phyloP scores from a whole-genome alignment of 2,113 vertebrate species.

The Onychostoma macrolepis region DNA sequence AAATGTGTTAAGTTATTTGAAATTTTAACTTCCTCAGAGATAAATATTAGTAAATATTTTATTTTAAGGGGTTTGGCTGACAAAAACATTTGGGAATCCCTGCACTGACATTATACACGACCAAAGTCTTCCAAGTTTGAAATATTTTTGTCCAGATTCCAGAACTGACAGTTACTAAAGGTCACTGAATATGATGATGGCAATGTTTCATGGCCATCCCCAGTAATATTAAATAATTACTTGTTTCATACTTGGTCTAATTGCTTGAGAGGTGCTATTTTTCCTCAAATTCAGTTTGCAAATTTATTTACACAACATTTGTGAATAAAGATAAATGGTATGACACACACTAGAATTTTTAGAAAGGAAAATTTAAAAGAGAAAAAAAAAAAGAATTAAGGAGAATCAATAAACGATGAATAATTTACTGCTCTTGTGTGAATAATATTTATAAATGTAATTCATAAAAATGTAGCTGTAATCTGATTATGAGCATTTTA shows the following conservation, averaged over 20 bases:
- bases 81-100: background rate
- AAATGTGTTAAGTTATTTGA: too few species aligned
- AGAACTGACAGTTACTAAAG: background rate
- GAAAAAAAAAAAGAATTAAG: background rate
- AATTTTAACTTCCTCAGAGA: too few species aligned
- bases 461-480: background rate
- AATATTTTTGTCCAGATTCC: background rate
- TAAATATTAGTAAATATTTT: too few species aligned
- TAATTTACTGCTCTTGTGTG: background rate
- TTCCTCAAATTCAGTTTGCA: background rate
- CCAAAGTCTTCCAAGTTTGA: background rate
- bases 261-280: background rate
- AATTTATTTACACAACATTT: background rate
- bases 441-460: background rate
- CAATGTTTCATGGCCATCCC: background rate
- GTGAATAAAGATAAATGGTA: too few species aligned
- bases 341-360: too few species aligned
- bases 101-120: background rate
- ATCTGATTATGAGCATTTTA: background rate
- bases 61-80: too few species aligned
- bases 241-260: background rate
- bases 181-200: background rate
- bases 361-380: background rate
- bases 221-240: background rate
- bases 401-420: too few species aligned